Conservation (phyloP, 1,140 invertebrate genomes). For the Ceratitis capitata region DNA sequence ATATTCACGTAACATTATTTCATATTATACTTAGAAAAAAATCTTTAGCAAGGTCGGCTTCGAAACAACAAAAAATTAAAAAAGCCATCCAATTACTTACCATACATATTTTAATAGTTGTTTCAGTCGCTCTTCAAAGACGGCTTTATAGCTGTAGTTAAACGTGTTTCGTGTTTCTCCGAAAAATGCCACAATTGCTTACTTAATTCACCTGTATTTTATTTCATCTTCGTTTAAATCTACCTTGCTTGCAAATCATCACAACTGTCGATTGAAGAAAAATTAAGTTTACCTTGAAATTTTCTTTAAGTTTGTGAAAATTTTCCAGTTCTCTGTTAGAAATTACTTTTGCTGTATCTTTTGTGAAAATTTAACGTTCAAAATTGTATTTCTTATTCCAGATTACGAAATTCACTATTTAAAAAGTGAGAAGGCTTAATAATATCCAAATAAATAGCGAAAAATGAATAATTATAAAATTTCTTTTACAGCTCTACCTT, state of each 20-base stretch:
- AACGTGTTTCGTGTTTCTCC: no score
- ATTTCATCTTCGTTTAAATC: no score
- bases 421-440: constrained; percentile 3
- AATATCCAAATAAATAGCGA: not conserved
- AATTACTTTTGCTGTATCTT: constrained; percentile 25
- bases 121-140: no score
- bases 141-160: no score
- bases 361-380: constrained; percentile 37
- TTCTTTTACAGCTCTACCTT: constrained; percentile 22
- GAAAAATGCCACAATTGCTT: no score
- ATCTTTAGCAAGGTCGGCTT: no score
- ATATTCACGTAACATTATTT: no score
- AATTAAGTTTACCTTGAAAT: constrained; percentile 6
- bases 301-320: not conserved
- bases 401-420: not conserved
- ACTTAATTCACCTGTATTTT: no score
- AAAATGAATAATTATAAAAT: not conserved
- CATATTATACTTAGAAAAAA: no score
- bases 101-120: no score
- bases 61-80: no score
- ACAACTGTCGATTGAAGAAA: not conserved
- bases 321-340: constrained; percentile 10
- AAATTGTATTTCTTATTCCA: constrained; percentile 10
- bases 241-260: not conserved
- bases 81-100: no score